Base-by-base conservation (phyloP, 2,888 invertebrate genomes). In the Eilema depressum region DNA sequence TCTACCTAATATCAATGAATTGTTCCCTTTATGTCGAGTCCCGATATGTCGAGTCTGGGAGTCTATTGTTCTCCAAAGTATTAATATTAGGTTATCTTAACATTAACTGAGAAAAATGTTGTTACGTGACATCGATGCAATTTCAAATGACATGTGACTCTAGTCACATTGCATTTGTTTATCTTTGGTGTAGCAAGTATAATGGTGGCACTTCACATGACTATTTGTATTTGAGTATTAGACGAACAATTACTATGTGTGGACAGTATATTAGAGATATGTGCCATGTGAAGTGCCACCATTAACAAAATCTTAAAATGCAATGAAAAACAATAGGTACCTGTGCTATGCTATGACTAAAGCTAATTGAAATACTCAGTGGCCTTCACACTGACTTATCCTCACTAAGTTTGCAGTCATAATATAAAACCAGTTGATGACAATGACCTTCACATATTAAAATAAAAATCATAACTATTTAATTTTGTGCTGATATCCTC, bases 311-410 rank as follows among this genome's bases (percentile, higher is more conserved):
- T 47, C 8, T 47, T 20, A 47, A 47, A 47, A 20, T 47, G 20
- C 20, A 14, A 20, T 47, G 47, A 47, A 41, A 47, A 53, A 53
- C n/a, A 53, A 53, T n/a, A n/a, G 53, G 53, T 53, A 47, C 20
- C 20, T 47, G 1, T 47, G 47, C 47, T 47, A 20, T 4, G 37
- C 37, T 37, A 41, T 17, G 41, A 47, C 47, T 20, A 20, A 47
- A 47, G 47, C 20, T 47, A 47, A 53, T 53, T 53, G 53, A 53
- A 53, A 53, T 53, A n/a, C 53, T 53, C n/a, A 53, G n/a, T 53
- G 53, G 2, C 53, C 53, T 53, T 53, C 80, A 82, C 64, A 65
- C 20, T 56, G 53, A 53, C 53, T 41, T 41, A 53, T 53, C 53
- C 10, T 53, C 53, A 53, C 10, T 53, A 53, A n/a, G 53, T 53